phyloP scores from a whole-genome alignment of 2,888 invertebrate genomes.

The Lymantria dispar region DNA sequence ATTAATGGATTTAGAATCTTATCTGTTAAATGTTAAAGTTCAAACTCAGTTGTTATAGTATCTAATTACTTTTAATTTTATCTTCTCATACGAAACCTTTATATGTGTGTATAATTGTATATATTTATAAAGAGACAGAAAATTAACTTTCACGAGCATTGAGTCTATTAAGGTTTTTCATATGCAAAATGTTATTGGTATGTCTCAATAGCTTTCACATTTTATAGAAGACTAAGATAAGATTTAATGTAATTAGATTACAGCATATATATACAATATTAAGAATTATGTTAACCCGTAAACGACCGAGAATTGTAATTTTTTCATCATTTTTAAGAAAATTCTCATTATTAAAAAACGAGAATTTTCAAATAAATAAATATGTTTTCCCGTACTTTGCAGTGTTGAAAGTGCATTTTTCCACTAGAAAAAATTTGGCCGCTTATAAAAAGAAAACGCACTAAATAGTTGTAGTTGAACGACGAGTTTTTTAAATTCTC shows the following conservation, averaged over 20 bases:
- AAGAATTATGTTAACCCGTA: no score
- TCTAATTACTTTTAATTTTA: slow-evolving; percentile 74
- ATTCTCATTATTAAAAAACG: no score
- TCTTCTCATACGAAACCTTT: slow-evolving; percentile 69
- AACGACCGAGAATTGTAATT: no score
- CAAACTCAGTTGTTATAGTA: slow-evolving; percentile 32
- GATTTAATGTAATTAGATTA: slow-evolving; percentile 15
- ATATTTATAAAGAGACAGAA: slow-evolving; percentile 58
- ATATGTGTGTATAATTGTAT: slow-evolving; percentile 45
- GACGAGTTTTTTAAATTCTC: no score
- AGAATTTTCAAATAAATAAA: no score
- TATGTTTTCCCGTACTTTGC: no score
- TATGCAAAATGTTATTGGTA: slow-evolving; percentile 31
- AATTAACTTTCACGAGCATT: slow-evolving; percentile 64
- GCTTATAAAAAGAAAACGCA: no score
- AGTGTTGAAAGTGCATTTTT: no score
- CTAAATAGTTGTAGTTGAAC: no score
- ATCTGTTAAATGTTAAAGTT: slow-evolving; percentile 34
- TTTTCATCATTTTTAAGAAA: no score
- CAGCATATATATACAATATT: background rate
- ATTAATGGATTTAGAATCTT: slow-evolving; percentile 30
- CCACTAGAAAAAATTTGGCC: no score
- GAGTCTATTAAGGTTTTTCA: slow-evolving; percentile 22
- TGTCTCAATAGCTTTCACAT: slow-evolving; percentile 6
- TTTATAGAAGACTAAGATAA: slow-evolving; percentile 12